phyloP scores from a whole-genome alignment of 2,797 vertebrate species.

The Pyrocephalus nanus region DNA sequence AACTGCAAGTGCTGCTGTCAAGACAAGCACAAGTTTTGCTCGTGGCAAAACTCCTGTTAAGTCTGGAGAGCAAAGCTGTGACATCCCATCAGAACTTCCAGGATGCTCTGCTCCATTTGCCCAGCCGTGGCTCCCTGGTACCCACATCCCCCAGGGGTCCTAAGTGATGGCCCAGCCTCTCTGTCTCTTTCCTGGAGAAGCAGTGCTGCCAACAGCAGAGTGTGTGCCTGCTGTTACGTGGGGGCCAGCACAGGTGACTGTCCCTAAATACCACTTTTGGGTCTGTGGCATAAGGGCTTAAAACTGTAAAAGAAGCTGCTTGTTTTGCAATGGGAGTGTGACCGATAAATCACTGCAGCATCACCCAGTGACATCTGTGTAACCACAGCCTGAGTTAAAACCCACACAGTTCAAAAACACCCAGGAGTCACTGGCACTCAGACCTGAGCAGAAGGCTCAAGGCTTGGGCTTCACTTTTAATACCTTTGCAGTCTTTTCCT shows the following conservation, averaged over 20 bases:
- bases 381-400: not conserved
- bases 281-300: not conserved
- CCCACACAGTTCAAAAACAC: not conserved
- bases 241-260: not conserved
- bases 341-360: not conserved
- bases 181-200: not conserved
- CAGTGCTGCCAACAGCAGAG: rapidly evolving
- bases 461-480: not conserved
- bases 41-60: not conserved
- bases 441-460: not conserved
- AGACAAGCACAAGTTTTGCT: not conserved
- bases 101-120: not conserved
- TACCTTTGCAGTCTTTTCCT: not conserved
- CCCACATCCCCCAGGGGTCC: rapidly evolving
- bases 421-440: not conserved
- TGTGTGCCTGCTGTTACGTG: rapidly evolving
- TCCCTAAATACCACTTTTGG: not conserved
- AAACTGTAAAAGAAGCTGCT: not conserved
- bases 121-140: not conserved
- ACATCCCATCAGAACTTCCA: not conserved
- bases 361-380: not conserved
- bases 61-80: not conserved
- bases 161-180: not conserved
- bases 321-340: not conserved
- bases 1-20: not conserved